Evolutionary conservation across 2,113 vertebrate species (phyloP), one percentile per base, ranked within the genome.

Genomic region (Puntigrus tetrazona): DNA sequence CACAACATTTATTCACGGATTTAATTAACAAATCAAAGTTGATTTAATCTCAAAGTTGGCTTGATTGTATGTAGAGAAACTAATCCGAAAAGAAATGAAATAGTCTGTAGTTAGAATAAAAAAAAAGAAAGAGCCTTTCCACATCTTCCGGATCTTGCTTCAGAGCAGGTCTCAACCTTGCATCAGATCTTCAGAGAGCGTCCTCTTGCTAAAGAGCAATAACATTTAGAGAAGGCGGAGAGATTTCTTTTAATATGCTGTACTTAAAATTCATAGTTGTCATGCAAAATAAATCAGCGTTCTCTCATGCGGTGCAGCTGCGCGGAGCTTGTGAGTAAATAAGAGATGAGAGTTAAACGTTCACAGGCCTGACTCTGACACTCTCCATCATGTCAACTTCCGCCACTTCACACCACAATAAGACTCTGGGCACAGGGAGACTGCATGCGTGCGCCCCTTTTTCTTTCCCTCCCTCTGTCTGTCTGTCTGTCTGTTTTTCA

Each of bases 231-330:
- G 86, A 91, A 88, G 85, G 87, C 87, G 88, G 89, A 90, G 69
- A 13, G 38, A 43, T 11, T 47, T 47, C 16, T 89, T 91, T 94
- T 91, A 93, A 92, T 91, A 81, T 90, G 91, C 91, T 92, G 93
- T 89, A 91, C 90, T 96, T 96, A 93, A 93, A 94, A 95, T 95
- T 95, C 94, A 91, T 93, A 92, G 91, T 94, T 95, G 93, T 92
- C 92, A 94, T 93, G 92, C 93, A 94, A 96, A 96, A 95, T 94
- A 94, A 95, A 95, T 95, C 92, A 94, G 86, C 69, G 77, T 74
- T 87, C 87, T 90, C 89, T 92, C 85, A 83, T 67, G 43, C 90
- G 92, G 93, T 89, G 85, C 90, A 91, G 88, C 83, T 87, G 91
- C 89, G 94, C 91, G 89, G 87, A 74, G 67, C 92, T 93, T 93